Percentiles rank a stretch among this genome's conserved stretches.
These are phyloP conservation scores for Drosophila barbarae DNA, from an alignment of 2,888 invertebrate species.

Conservation along the genomic window DNA sequence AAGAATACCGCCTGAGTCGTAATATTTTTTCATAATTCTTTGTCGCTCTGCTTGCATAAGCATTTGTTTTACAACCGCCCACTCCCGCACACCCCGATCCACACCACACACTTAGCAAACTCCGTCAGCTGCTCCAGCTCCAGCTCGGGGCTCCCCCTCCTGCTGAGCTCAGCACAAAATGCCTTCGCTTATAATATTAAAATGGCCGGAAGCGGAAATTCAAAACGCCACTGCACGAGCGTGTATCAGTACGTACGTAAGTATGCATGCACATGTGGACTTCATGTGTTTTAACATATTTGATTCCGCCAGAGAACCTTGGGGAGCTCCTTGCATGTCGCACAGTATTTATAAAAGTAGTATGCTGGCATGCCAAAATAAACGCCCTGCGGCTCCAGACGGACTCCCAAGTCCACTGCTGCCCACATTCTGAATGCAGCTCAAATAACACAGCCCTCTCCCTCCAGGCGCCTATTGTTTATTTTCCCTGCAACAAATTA, in stretches of 20 bases:
- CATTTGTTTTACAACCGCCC: constrained; percentile 43
- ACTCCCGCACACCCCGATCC: background rate
- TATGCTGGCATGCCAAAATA: constrained; percentile 41
- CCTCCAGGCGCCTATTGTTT: constrained; percentile 46
- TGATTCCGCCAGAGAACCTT: constrained; percentile 45
- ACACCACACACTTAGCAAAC: constrained; percentile 27
- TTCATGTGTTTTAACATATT: constrained; percentile 55
- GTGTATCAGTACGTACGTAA: constrained; percentile 32
- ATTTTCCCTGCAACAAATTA: constrained; percentile 70
- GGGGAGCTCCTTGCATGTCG: constrained; percentile 57
- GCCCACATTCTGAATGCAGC: constrained; percentile 16
- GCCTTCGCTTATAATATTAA: constrained; percentile 73
- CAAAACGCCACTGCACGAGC: constrained; percentile 66
- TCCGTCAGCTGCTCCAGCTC: constrained; percentile 28
- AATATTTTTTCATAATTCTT: constrained; percentile 48
- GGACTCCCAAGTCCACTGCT: constrained; percentile 18
- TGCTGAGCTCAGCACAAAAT: constrained; percentile 66
- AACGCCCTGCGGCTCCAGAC: constrained; percentile 32
- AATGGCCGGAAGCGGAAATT: constrained; percentile 75
- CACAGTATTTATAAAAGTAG: constrained; percentile 67
- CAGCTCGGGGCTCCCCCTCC: constrained; percentile 12
- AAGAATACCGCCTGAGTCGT: constrained; percentile 20
- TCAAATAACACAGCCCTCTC: constrained; percentile 14
- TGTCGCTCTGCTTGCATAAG: constrained; percentile 57
- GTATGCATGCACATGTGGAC: constrained; percentile 21